A percentile compares a stretch with the other conserved stretches of the same genome.
phyloP scores from a whole-genome alignment of 2,888 invertebrate genomes.

The Trissolcus japonicus region DNA sequence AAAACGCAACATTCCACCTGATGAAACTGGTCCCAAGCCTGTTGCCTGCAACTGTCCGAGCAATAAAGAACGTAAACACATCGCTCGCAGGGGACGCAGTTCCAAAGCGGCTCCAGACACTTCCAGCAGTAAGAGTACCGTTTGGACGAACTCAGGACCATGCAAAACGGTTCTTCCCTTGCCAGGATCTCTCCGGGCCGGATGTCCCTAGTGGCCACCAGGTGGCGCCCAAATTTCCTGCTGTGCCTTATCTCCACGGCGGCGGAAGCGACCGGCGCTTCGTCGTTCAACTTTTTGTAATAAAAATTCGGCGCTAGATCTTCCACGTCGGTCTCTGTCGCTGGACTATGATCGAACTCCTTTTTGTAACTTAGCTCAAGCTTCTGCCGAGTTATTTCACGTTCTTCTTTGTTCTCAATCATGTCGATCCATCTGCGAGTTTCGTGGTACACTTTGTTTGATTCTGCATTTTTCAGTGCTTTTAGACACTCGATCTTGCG shows the following conservation, averaged over 20 bases:
- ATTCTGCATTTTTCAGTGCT: not conserved
- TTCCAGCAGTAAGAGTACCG: constrained; percentile 81
- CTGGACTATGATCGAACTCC: not conserved
- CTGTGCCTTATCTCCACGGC: constrained; percentile 80
- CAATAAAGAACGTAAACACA: constrained; percentile 83
- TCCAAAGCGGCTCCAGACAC: constrained; percentile 80
- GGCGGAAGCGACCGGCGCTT: constrained; percentile 81
- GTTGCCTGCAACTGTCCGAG: constrained; percentile 65
- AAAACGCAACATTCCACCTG: constrained; percentile 12
- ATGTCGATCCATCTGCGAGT: constrained; percentile 10
- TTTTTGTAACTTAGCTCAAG: constrained; percentile 5
- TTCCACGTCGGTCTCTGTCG: constrained; percentile 7
- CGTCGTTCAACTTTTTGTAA: constrained; percentile 67
- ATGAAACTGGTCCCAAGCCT: constrained; percentile 14
- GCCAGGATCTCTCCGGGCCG: constrained; percentile 87
- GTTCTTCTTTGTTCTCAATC: not conserved
- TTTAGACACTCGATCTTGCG: constrained; percentile 79
- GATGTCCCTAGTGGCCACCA: constrained; percentile 74
- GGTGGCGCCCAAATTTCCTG: constrained; percentile 82
- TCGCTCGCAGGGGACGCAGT: constrained; percentile 80
- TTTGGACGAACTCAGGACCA: constrained; percentile 79
- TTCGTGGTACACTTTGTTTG: constrained; percentile 9
- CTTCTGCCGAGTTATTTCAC: not conserved
- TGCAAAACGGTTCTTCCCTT: constrained; percentile 85
- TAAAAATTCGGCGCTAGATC: not conserved